Conservation (phyloP, 1,140 invertebrate species). For the Drosophila burlai region DNA sequence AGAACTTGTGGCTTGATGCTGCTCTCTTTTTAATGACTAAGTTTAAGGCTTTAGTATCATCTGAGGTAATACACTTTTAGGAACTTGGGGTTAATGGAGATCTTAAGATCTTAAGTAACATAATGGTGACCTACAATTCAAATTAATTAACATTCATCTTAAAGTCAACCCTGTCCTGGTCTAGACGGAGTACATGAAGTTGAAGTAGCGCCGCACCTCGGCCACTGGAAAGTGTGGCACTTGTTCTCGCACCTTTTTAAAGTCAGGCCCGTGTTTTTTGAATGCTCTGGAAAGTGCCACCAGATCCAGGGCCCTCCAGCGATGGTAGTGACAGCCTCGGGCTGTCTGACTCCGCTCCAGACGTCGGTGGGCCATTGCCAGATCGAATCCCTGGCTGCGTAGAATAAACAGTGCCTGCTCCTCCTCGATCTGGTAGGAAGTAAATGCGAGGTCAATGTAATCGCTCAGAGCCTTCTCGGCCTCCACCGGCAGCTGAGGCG, state of each 20-base stretch:
- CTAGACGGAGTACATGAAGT: slow-evolving; percentile 20
- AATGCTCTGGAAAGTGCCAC: slow-evolving; percentile 20
- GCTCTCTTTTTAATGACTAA: not conserved
- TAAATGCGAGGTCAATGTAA: slow-evolving; percentile 23
- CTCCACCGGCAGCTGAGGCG: slow-evolving; percentile 7
- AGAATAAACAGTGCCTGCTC: slow-evolving; percentile 40
- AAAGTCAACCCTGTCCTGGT: not conserved
- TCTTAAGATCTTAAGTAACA: not conserved
- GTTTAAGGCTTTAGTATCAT: not conserved
- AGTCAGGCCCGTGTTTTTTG: slow-evolving; percentile 12
- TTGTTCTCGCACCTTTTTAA: slow-evolving; percentile 8
- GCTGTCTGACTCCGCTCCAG: slow-evolving; percentile 15
- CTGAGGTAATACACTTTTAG: not conserved
- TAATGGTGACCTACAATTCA: not conserved
- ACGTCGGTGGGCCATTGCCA: slow-evolving; percentile 9
- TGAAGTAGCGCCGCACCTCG: slow-evolving; percentile 23
- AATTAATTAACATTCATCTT: not conserved
- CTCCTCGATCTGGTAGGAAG: slow-evolving; percentile 27
- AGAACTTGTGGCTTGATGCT: not conserved
- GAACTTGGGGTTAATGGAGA: not conserved
- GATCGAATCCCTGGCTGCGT: slow-evolving; percentile 25
- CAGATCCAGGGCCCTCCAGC: slow-evolving; percentile 34
- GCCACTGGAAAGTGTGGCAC: slow-evolving; percentile 30
- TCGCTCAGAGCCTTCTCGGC: slow-evolving; percentile 14
- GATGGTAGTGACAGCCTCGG: slow-evolving; percentile 26